A percentile compares a stretch with the other conserved stretches of the same genome.
Evolutionary conservation across 1,140 invertebrate genomes (phyloP).

Genomic region (Ips typographus): DNA sequence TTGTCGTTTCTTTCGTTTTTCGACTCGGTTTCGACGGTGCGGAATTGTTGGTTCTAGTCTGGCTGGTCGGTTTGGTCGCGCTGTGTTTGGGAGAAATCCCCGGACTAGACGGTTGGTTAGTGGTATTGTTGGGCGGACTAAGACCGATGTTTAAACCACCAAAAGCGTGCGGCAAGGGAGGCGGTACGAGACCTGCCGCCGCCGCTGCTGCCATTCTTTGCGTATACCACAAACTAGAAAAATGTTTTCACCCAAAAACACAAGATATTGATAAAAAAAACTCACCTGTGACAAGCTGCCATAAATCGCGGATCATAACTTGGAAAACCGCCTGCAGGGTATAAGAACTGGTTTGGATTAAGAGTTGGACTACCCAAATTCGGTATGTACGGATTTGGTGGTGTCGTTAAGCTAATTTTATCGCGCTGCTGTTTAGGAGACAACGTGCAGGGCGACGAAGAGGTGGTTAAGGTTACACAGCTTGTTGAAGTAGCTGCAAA

Average conservation of each 20-base stretch:
- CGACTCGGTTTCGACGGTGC: background rate
- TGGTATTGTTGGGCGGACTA: conserved; percentile 3
- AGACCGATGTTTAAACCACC: conserved; percentile 16
- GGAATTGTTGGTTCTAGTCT: background rate
- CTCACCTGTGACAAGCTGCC: conserved; percentile 45
- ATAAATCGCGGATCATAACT: conserved; percentile 49
- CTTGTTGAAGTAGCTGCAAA: background rate
- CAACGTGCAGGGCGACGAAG: conserved; percentile 12
- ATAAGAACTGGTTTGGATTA: conserved; percentile 57
- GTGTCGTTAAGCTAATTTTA: conserved; percentile 48
- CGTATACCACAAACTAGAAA: conserved; percentile 37
- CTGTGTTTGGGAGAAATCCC: conserved; percentile 23
- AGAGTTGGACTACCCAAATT: conserved; percentile 54
- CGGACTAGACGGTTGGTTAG: conserved; percentile 23
- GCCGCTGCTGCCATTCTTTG: conserved; percentile 42
- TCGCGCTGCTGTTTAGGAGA: conserved; percentile 43
- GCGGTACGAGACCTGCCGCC: conserved; percentile 30
- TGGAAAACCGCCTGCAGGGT: conserved; percentile 51
- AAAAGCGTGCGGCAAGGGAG: conserved; percentile 21
- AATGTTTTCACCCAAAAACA: conserved; percentile 1
- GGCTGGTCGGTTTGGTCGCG: background rate
- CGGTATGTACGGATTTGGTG: conserved; percentile 60
- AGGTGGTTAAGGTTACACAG: conserved; percentile 1
- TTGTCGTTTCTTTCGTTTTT: conserved; percentile 38
- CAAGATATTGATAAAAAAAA: background rate